Percentiles rank a stretch among this genome's conserved stretches.
These are phyloP conservation scores for Tenrec ecaudatus DNA, from an alignment of 2,113 vertebrate genomes.

Conservation along the genomic window DNA sequence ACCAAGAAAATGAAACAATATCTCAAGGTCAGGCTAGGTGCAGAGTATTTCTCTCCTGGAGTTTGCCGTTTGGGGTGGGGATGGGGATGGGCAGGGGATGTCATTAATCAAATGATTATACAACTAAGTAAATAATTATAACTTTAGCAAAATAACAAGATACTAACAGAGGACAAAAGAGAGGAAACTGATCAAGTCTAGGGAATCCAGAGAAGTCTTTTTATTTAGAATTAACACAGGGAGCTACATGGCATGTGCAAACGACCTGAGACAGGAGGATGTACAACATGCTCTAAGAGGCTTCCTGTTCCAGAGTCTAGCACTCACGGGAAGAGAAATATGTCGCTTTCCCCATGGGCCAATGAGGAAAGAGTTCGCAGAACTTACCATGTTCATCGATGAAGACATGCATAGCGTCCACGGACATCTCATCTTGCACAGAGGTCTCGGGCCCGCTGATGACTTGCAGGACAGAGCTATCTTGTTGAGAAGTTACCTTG, in stretches of 20 bases:
- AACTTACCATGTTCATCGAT: constrained; percentile 88
- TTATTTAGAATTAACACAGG: neutral
- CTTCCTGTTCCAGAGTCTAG: neutral
- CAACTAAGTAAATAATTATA: neutral
- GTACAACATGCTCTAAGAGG: neutral
- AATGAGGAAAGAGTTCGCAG: neutral
- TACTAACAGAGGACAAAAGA: neutral
- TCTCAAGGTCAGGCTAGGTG: neutral
- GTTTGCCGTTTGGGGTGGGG: too few species aligned
- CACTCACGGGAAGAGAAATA: neutral
- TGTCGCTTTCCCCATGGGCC: neutral
- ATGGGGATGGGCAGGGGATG: too few species aligned
- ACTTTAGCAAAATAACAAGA: neutral
- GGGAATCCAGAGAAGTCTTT: neutral
- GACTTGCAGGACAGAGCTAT: constrained; percentile 97
- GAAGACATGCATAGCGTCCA: constrained; percentile 89
- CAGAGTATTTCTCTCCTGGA: too few species aligned
- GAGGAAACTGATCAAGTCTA: neutral
- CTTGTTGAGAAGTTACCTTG: constrained; percentile 95
- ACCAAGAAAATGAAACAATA: neutral
- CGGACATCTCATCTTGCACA: constrained; percentile 87
- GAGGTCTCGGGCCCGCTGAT: constrained; percentile 96
- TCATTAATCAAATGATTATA: too few species aligned
- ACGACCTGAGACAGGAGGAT: neutral
- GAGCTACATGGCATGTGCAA: neutral